Conservation (phyloP, 2,888 invertebrate genomes). For the Acanthococcus lagerstroemiae region DNA sequence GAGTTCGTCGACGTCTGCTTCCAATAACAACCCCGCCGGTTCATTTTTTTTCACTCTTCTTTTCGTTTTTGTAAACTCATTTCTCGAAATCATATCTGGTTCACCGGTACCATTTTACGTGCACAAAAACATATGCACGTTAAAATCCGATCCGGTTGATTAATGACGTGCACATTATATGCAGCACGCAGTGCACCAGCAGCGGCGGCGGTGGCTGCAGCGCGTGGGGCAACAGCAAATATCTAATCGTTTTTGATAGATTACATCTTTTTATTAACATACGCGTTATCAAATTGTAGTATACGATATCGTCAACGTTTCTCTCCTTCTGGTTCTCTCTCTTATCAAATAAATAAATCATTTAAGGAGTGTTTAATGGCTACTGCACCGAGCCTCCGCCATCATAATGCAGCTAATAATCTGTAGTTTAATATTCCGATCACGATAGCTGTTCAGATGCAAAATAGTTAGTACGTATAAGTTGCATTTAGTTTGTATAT, state of each 20-base stretch:
- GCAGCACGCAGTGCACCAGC: too few relatives aligned
- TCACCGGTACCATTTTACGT: background rate
- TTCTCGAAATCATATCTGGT: too few relatives aligned
- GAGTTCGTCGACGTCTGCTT: too few relatives aligned
- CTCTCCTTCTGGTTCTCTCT: background rate
- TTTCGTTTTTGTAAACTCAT: too few relatives aligned
- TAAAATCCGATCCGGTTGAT: background rate
- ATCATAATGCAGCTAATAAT: constrained; percentile 21
- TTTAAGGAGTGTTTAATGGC: constrained; percentile 17
- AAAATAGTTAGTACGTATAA: constrained; percentile 11
- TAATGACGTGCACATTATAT: background rate
- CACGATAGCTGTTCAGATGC: constrained; percentile 21
- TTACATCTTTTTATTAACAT: constrained; percentile 21
- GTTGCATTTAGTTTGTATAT: constrained; percentile 18
- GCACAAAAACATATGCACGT: background rate
- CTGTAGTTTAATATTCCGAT: constrained; percentile 24
- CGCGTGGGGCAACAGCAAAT: constrained; percentile 5
- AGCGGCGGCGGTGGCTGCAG: background rate
- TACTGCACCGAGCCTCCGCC: background rate
- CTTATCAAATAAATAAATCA: constrained; percentile 19
- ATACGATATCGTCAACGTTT: constrained; percentile 18
- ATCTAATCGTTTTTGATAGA: constrained; percentile 27
- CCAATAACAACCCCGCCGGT: too few relatives aligned
- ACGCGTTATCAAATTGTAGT: constrained; percentile 22
- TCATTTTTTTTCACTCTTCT: too few relatives aligned